phyloP scores from a whole-genome alignment of 2,113 vertebrate genomes.

The Chloropsis hardwickii region DNA sequence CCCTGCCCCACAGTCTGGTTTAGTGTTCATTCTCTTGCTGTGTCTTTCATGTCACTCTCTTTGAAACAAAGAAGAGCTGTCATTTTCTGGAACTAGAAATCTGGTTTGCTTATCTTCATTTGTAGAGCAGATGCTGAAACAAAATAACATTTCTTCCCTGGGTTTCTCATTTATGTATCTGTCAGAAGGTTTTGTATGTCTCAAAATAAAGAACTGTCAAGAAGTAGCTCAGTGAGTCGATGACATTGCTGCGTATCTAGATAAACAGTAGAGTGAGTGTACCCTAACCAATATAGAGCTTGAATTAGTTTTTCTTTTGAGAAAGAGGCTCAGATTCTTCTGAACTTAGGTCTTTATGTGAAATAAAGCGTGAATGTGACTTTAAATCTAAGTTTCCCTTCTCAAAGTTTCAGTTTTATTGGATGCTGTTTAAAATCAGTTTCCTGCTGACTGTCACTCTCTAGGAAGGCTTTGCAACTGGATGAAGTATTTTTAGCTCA shows the following conservation, averaged over 20 bases:
- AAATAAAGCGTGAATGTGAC: background rate
- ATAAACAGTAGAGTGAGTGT: background rate
- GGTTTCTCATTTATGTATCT: slow-evolving; percentile 13
- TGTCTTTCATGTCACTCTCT: background rate
- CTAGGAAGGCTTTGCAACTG: background rate
- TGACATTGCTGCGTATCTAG: background rate
- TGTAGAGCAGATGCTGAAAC: slow-evolving; percentile 31
- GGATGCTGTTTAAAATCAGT: background rate
- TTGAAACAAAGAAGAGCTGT: background rate
- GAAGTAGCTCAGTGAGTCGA: background rate
- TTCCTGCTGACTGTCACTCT: background rate
- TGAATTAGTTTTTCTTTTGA: background rate
- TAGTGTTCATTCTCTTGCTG: background rate
- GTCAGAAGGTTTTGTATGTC: slow-evolving; percentile 7
- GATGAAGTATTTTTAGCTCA: background rate
- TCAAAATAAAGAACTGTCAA: slow-evolving; percentile 15
- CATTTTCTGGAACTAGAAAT: background rate
- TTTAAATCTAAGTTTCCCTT: background rate
- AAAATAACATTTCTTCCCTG: slow-evolving; percentile 9
- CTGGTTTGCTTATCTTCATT: background rate
- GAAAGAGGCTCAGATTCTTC: background rate
- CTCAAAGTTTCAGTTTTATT: background rate
- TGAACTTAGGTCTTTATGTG: background rate
- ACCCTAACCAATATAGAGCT: background rate
- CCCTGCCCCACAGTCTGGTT: background rate